Conservation (phyloP, 2,888 invertebrate species). For the Lasioglossum pauxillum region DNA sequence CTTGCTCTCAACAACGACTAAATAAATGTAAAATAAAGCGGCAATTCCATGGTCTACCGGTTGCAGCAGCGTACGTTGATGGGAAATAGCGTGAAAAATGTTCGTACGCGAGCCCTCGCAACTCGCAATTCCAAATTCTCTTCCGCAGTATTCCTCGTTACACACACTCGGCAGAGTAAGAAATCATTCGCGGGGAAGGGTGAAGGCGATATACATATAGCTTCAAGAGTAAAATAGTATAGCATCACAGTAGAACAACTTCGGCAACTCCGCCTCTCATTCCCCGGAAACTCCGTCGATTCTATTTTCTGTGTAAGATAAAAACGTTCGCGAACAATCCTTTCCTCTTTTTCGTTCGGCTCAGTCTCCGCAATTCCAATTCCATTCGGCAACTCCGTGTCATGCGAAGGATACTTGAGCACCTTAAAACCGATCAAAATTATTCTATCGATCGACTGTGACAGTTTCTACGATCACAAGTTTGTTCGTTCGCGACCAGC, state of each 20-base stretch:
- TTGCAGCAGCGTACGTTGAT: neutral
- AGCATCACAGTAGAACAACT: conserved; percentile 2
- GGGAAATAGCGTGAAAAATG: neutral
- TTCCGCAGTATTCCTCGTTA: neutral
- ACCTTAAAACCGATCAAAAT: neutral
- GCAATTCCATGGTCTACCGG: neutral
- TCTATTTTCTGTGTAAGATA: neutral
- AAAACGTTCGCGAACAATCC: neutral
- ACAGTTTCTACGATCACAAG: no score
- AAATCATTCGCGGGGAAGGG: neutral
- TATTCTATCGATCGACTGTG: neutral
- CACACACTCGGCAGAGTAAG: neutral
- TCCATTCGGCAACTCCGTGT: neutral
- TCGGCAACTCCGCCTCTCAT: neutral
- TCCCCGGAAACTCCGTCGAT: neutral
- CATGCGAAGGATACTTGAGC: neutral
- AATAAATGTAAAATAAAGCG: neutral
- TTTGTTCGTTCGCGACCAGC: neutral
- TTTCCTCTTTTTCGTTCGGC: neutral
- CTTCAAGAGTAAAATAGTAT: neutral
- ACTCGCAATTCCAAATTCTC: neutral
- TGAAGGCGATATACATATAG: neutral
- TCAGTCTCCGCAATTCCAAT: neutral
- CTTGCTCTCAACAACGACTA: neutral
- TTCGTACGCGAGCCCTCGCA: neutral